A percentile compares a stretch with the other conserved stretches of the same genome.
phyloP scores from a whole-genome alignment of 2,888 invertebrate genomes.

The Ecliptopera silaceata region DNA sequence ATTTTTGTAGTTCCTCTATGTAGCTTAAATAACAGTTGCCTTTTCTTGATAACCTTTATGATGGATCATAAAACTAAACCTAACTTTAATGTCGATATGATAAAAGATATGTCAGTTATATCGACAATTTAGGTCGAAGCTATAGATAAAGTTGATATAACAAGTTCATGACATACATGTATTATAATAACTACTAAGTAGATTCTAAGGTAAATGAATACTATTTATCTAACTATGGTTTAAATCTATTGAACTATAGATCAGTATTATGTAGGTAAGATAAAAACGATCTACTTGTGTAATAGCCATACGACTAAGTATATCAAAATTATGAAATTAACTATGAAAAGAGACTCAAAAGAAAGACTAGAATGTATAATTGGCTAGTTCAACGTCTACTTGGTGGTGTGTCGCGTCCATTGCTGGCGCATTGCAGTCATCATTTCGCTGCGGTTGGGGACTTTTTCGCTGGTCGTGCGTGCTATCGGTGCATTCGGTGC shows the following conservation, averaged over 20 bases:
- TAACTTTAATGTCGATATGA: constrained; percentile 61
- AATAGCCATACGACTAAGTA: not conserved
- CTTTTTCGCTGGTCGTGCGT: constrained; percentile 92
- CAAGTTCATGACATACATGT: constrained; percentile 10
- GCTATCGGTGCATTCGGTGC: constrained; percentile 87
- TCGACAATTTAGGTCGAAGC: no score
- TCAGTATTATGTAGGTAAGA: not conserved
- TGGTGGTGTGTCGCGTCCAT: constrained; percentile 95
- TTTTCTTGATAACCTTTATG: constrained; percentile 47
- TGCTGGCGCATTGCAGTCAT: constrained; percentile 92
- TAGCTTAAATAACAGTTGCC: constrained; percentile 45
- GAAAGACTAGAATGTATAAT: constrained; percentile 37
- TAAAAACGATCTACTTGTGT: not conserved
- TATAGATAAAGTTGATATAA: constrained; percentile 18
- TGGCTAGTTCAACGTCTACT: constrained; percentile 70
- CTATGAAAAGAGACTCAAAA: constrained; percentile 53
- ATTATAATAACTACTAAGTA: not conserved
- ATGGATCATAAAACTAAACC: constrained; percentile 56
- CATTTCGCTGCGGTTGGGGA: constrained; percentile 92
- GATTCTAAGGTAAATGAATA: no score
- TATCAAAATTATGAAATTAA: no score
- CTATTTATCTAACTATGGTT: no score
- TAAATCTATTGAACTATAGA: no score
- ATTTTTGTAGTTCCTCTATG: constrained; percentile 48
- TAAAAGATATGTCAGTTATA: constrained; percentile 57